Evolutionary conservation across 2,113 vertebrate genomes (phyloP), one percentile per base, ranked within the genome.

Genomic region (Phalacrocorax carbo): DNA sequence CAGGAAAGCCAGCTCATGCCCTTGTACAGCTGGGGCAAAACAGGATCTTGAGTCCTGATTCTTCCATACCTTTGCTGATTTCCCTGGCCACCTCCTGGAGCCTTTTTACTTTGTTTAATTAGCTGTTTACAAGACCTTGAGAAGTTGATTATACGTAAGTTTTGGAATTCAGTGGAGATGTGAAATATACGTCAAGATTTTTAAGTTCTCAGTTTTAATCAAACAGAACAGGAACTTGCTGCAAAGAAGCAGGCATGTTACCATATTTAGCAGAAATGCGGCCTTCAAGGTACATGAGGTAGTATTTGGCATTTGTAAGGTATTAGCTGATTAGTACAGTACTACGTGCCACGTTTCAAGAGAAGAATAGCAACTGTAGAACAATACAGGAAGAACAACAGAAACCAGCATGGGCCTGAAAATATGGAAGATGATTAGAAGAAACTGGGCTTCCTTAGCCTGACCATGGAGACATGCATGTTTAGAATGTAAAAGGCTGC

Each of bases 391-490:
- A 83, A 64, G 25, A 68, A 36, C 17, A 46, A 25, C 7, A 77
- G 69, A 88, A 82, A 60, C 48, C 18, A 49, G 1, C 6, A 15
- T 42, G 52, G 55, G 13, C 30, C 68, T 93, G 34, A 66, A 58
- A 54, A 54, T 34, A 30, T 21, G 32, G 65, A 52, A 21, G 42
- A 66, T 22, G 8, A 42, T 62, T 83, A 78, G 72, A 62, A 62
- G 25, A 51, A 93, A 69, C 20, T 38, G 44, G 9, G 13, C 46
- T 86, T 82, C 29, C 38, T 68, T 82, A 80, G 26, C 20, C 15
- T 34, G 40, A 54, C 46, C 15, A 5, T 25, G 26, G 71, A 82
- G 40, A 42, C 5, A 5, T 0, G 5, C 3, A 16, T 0, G 0
- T 77, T 51, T 60, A 26, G 10, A 44, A 5, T 30, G n/a, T 38